Conservation (phyloP, 2,888 invertebrate species). For the Bimastos eiseni region DNA sequence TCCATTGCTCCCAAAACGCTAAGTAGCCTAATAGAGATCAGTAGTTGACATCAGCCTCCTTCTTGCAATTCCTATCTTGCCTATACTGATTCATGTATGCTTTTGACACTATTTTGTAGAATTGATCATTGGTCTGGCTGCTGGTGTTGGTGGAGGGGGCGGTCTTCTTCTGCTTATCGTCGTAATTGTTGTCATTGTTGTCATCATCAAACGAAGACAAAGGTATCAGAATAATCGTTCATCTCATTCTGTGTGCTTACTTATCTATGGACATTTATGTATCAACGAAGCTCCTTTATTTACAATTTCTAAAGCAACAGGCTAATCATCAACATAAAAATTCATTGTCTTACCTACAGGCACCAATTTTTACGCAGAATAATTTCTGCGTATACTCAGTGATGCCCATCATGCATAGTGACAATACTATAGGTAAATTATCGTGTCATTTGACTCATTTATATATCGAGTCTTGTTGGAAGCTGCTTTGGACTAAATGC, state of each 20-base stretch:
- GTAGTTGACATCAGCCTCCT: neutral
- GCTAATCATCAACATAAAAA: too few species aligned
- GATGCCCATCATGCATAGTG: too few species aligned
- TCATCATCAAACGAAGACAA: neutral
- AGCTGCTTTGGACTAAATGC: too few species aligned
- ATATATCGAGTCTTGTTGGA: too few species aligned
- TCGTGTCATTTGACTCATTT: too few species aligned
- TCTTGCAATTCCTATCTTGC: neutral
- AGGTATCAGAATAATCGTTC: neutral
- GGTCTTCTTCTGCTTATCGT: neutral
- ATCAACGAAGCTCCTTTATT: too few species aligned
- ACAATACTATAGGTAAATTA: too few species aligned
- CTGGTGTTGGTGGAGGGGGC: neutral
- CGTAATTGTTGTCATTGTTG: neutral
- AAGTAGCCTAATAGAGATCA: neutral
- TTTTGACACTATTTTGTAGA: neutral
- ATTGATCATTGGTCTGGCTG: neutral
- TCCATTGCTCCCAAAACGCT: too few species aligned
- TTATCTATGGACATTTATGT: neutral
- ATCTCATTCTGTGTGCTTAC: neutral
- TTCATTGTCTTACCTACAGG: too few species aligned
- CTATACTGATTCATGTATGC: neutral
- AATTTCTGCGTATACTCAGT: too few species aligned
- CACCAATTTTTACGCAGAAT: too few species aligned
- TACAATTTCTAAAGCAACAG: too few species aligned